These are phyloP conservation scores for Amphiura filiformis DNA, from an alignment of 35 echinoderm and acorn worm species.

Conservation along the genomic window DNA sequence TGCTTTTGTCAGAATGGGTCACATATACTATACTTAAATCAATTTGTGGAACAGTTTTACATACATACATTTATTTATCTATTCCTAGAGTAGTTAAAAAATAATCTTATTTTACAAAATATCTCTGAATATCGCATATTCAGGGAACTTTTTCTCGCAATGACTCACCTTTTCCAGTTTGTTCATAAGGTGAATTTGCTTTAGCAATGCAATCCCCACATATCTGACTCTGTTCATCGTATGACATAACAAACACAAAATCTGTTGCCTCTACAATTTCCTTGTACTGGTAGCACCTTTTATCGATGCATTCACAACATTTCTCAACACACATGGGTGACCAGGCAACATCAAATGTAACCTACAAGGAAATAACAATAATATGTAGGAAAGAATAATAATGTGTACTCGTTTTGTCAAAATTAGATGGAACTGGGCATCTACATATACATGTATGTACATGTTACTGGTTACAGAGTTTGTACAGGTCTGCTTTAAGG, in stretches of 20 bases:
- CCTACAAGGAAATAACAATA: conserved; percentile 56
- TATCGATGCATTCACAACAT: conserved; percentile 84
- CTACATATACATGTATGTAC: not conserved
- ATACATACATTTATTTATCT: too few species aligned
- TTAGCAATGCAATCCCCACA: conserved; percentile 79
- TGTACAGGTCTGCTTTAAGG: not conserved
- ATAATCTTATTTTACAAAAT: too few species aligned
- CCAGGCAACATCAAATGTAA: conserved; percentile 94
- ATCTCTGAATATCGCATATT: too few species aligned
- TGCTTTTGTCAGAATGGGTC: too few species aligned
- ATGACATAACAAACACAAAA: conserved; percentile 93
- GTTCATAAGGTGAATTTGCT: conserved; percentile 85
- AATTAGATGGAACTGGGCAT: not conserved
- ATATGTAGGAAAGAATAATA: not conserved
- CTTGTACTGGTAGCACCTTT: conserved; percentile 92
- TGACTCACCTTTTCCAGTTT: conserved; percentile 62
- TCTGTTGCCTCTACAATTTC: conserved; percentile 63
- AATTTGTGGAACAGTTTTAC: too few species aligned
- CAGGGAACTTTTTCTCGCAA: too few species aligned
- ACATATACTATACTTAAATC: too few species aligned
- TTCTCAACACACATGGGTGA: conserved; percentile 88
- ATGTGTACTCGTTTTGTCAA: not conserved
- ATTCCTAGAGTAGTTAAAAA: too few species aligned
- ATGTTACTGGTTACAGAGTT: too few species aligned
- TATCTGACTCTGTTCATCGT: conserved; percentile 94